These are phyloP conservation scores for Margaritifera margaritifera DNA, from an alignment of 2,888 invertebrate genomes.

Conservation along the genomic window DNA sequence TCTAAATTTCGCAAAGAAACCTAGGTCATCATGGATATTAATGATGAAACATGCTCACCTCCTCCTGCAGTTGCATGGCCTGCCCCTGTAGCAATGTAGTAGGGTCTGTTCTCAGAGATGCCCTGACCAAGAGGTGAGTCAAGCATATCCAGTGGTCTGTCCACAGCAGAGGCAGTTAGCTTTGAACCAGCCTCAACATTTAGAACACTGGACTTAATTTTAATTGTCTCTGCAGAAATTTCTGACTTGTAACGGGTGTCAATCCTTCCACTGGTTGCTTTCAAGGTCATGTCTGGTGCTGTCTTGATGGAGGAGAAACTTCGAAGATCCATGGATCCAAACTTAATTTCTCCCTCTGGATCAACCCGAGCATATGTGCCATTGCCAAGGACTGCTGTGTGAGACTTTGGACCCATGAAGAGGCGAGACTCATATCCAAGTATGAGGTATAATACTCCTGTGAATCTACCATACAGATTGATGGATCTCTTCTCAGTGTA, in stretches of 20 bases:
- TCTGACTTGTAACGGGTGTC: constrained; percentile 46
- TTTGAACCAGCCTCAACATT: constrained; percentile 56
- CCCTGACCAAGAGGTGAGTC: constrained; percentile 44
- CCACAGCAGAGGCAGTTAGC: constrained; percentile 48
- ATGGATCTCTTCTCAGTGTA: constrained; percentile 43
- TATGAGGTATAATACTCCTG: constrained; percentile 47
- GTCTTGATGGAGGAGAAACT: constrained; percentile 45
- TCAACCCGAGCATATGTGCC: constrained; percentile 35
- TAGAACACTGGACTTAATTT: constrained; percentile 35
- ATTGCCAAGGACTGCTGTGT: constrained; percentile 45
- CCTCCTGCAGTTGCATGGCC: constrained; percentile 58
- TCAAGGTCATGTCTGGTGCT: constrained; percentile 42
- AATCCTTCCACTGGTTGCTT: constrained; percentile 35
- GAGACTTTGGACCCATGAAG: constrained; percentile 40
- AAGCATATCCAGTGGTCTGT: constrained; percentile 47
- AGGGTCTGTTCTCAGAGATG: constrained; percentile 7
- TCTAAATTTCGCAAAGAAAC: no score
- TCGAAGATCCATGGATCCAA: constrained; percentile 51
- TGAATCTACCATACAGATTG: constrained; percentile 43
- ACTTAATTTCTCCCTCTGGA: constrained; percentile 30
- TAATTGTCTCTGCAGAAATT: constrained; percentile 55
- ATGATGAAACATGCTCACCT: constrained; percentile 19
- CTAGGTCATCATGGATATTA: no score
- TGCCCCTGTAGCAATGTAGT: constrained; percentile 42
- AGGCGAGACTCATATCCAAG: constrained; percentile 46